Evolutionary conservation across 2,888 invertebrate species (phyloP).

Genomic region (Amitus sp.): DNA sequence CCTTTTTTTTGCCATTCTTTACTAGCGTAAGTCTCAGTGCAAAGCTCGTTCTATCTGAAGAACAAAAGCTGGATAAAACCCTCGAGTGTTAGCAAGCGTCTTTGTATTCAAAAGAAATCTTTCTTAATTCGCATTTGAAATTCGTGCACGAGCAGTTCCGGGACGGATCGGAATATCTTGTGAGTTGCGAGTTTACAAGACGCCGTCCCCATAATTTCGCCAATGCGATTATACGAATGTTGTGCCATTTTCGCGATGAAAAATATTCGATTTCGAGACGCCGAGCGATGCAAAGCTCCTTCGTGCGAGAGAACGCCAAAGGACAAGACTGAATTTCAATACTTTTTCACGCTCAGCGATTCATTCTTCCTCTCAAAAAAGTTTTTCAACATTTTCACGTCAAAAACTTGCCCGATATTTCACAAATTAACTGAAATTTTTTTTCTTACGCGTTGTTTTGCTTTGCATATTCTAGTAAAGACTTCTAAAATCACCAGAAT

Average conservation of each 20-base stretch:
- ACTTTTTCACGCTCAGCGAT: too few species aligned
- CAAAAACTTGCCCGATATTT: constrained; percentile 8
- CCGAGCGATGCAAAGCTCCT: constrained; percentile 41
- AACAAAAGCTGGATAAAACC: too few species aligned
- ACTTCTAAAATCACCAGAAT: too few species aligned
- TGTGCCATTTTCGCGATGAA: constrained; percentile 44
- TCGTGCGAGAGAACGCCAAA: constrained; percentile 52
- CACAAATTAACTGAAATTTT: too few species aligned
- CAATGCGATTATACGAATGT: constrained; percentile 48
- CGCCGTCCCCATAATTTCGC: constrained; percentile 13
- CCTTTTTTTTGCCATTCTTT: too few species aligned
- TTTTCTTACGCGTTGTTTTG: too few species aligned
- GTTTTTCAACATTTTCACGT: too few species aligned
- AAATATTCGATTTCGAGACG: constrained; percentile 40
- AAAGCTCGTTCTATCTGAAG: too few species aligned
- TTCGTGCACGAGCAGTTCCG: constrained; percentile 23
- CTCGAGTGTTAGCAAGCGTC: too few species aligned
- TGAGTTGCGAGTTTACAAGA: constrained; percentile 21
- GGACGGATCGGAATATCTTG: constrained; percentile 14
- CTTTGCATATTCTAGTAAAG: too few species aligned
- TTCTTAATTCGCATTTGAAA: constrained; percentile 12
- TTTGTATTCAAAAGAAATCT: constrained; percentile 6
- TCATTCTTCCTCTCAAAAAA: constrained; percentile 11
- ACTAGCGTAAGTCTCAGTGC: not conserved
- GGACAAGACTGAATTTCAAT: constrained; percentile 51